Evolutionary conservation across 2,797 vertebrate genomes (phyloP).

Genomic region (Rhincodon typus): DNA sequence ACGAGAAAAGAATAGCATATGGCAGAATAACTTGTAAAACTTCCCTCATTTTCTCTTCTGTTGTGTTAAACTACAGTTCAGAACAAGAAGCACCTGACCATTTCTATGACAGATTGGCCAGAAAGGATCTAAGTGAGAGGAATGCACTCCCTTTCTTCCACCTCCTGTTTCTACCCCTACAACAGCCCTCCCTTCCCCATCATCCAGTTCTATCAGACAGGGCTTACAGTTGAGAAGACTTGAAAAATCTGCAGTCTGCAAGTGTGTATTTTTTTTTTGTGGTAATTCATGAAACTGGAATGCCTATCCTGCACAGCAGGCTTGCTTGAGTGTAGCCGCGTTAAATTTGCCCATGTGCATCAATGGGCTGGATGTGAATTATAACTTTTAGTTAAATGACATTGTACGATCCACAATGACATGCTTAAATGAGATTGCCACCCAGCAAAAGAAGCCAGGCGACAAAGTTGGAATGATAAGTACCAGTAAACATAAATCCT

Average conservation of each 20-base stretch:
- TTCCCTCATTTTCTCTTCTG: neutral
- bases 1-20: neutral
- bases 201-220: neutral
- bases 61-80: neutral
- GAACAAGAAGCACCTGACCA: neutral
- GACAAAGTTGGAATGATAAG: conserved; percentile 29
- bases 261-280: neutral
- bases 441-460: neutral
- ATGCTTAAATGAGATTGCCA: conserved; percentile 27
- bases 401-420: conserved; percentile 18
- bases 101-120: neutral
- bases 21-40: neutral
- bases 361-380: conserved; percentile 25
- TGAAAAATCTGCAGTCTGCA: neutral
- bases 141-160: neutral
- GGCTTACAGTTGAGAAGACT: neutral
- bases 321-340: neutral
- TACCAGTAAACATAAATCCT: conserved; percentile 33
- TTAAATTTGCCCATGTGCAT: conserved; percentile 28
- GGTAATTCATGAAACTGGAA: neutral
- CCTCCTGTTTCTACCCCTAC: no score
- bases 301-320: neutral
- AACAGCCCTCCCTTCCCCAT: no score
- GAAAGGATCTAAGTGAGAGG: neutral
- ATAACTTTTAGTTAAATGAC: conserved; percentile 29